Evolutionary conservation across 2,113 vertebrate genomes (phyloP).

Genomic region (Syngnathus floridae): DNA sequence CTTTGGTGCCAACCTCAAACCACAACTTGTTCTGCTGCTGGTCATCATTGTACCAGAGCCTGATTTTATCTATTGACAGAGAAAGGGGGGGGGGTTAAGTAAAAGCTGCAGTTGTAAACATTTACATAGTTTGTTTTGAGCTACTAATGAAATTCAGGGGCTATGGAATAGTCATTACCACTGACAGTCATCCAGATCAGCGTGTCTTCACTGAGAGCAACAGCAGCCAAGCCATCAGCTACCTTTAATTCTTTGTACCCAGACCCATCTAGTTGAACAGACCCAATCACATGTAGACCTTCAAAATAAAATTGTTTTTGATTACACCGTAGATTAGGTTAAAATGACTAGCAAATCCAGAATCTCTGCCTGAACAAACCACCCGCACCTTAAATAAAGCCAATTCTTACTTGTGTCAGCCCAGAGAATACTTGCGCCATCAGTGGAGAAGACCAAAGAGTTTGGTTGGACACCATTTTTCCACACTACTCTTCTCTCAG

Average conservation of each 20-base stretch:
- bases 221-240: conserved; percentile 62
- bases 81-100: neutral
- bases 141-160: neutral
- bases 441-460: conserved; percentile 70
- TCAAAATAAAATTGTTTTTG: conserved; percentile 1
- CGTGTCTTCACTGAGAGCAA: conserved; percentile 64
- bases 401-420: conserved; percentile 72
- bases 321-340: neutral
- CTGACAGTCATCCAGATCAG: conserved; percentile 80
- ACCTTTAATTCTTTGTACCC: conserved; percentile 65
- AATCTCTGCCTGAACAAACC: neutral
- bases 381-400: neutral
- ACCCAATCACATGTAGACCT: conserved; percentile 74
- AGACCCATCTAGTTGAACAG: conserved; percentile 73
- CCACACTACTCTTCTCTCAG: conserved; percentile 65
- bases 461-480: conserved; percentile 63
- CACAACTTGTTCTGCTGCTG: conserved; percentile 67
- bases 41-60: conserved; percentile 76
- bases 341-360: neutral
- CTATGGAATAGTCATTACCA: conserved; percentile 41
- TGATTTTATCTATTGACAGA: conserved; percentile 63
- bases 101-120: neutral
- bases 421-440: conserved; percentile 79
- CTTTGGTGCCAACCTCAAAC: conserved; percentile 74
- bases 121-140: neutral